Evolutionary conservation across 1,140 invertebrate genomes (phyloP), one percentile per base, ranked within the genome.

Genomic region (Doryteuthis pealeii): DNA sequence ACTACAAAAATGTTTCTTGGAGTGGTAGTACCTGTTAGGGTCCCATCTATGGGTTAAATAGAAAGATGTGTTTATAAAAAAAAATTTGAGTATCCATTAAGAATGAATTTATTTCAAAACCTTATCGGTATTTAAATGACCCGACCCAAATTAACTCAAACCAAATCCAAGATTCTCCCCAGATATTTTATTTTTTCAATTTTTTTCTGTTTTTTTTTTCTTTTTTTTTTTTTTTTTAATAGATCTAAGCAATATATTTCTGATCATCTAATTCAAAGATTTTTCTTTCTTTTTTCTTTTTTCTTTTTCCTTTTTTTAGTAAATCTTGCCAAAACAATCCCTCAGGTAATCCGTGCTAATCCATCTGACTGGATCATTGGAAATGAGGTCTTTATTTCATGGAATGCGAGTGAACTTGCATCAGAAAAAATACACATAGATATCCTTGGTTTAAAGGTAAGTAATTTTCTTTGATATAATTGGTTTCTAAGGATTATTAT

Each of bases 381-480:
- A 30, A 66, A 26, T 15, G 68, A 62, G 18, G 78, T 80, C 30
- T 49, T 40, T 22, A 49, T 79, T 31, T 71, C 71, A 3, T 82
- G 80, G 80, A 76, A 79, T n/a, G 43, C 73, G 18, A 33, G 4
- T 33, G 43, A 72, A 15, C 68, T 77, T 76, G 58, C 75, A 49
- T 77, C 76, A 71, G n/a, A 26, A n/a, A 33, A 30, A 67, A 58
- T 35, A 28, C 32, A 15, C n/a, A 70, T 82, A 33, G 77, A 81
- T 45, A 58, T 82, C 32, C 54, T 81, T 70, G 74, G 58, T 15
- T 82, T 73, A 71, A 71, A 74, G 77, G 80, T 81, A 72, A 74
- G 62, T 45, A 18, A 68, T 62, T 62, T 30, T 30, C 2, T 62
- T n/a, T 54, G 49, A 26, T 62, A 30, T 26, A 40, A 40, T 40